A percentile compares a stretch with the other conserved stretches of the same genome.
phyloP scores from a whole-genome alignment of 1,140 invertebrate genomes.

The Drosophila erecta region DNA sequence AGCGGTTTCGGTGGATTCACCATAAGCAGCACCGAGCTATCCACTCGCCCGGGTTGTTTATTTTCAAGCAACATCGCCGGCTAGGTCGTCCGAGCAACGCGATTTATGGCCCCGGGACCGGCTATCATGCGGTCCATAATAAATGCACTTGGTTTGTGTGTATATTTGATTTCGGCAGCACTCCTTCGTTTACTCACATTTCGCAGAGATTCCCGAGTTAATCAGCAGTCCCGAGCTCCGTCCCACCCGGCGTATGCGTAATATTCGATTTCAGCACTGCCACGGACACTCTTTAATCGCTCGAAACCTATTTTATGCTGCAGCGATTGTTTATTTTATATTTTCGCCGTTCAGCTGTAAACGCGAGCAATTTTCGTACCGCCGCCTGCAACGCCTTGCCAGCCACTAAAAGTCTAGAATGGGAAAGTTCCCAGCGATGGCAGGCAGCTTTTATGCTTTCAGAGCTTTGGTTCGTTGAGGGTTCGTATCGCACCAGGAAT shows the following conservation, averaged over 20 bases:
- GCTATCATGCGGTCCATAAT: constrained; percentile 56
- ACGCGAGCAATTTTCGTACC: constrained; percentile 32
- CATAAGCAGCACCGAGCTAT: constrained; percentile 1
- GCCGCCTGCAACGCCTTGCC: constrained; percentile 44
- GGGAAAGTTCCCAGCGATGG: constrained; percentile 1
- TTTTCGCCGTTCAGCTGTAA: constrained; percentile 7
- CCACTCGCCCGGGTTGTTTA: constrained; percentile 50
- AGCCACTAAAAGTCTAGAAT: constrained; percentile 37
- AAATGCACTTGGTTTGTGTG: constrained; percentile 24
- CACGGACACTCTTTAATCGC: constrained; percentile 4
- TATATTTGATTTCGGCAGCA: constrained; percentile 11
- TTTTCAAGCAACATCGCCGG: constrained; percentile 62
- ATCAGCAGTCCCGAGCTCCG: constrained; percentile 1
- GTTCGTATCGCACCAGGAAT: constrained; percentile 1
- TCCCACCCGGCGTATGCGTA: constrained; percentile 49
- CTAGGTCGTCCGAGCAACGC: constrained; percentile 37
- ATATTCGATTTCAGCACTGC: constrained; percentile 8
- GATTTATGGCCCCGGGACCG: constrained; percentile 19
- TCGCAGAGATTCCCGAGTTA: constrained; percentile 5
- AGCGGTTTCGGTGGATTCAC: constrained; percentile 3
- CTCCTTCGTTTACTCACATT: constrained; percentile 51
- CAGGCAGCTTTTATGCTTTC: constrained; percentile 46
- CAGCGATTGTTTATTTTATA: constrained; percentile 29
- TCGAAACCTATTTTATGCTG: constrained; percentile 24
- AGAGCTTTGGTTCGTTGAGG: constrained; percentile 13